Conservation (phyloP, 2,113 vertebrate genomes). For the Macrotis lagotis region DNA sequence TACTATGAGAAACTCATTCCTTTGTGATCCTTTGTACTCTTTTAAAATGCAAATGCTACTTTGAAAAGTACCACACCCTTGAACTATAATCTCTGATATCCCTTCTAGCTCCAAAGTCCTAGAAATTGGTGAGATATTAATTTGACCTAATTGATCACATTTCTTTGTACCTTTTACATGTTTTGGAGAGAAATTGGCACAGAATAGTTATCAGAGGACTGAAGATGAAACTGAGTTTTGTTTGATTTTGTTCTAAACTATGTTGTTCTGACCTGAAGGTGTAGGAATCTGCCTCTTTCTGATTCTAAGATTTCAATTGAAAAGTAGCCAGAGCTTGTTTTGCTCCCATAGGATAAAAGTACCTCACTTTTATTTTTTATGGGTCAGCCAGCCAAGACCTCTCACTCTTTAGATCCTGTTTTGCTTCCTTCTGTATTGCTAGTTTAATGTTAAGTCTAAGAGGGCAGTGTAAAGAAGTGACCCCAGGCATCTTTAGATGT, state of each 20-base stretch:
- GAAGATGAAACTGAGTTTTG: background rate
- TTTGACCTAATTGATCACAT: background rate
- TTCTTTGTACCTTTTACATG: background rate
- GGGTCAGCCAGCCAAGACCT: background rate
- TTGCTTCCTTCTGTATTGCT: background rate
- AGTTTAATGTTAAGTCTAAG: background rate
- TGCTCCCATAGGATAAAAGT: background rate
- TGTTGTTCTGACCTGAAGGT: background rate
- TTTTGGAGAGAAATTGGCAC: background rate
- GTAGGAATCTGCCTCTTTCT: background rate
- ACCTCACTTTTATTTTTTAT: background rate
- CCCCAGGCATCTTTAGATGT: background rate
- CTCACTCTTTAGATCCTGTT: background rate
- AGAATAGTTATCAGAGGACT: background rate
- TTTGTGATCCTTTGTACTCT: background rate
- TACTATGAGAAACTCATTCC: background rate
- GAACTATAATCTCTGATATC: background rate
- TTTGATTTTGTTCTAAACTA: background rate
- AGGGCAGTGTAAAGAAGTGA: background rate
- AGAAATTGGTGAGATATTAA: background rate
- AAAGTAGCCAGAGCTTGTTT: background rate
- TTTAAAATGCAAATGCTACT: background rate
- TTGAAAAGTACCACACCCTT: background rate
- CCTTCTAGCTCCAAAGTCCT: background rate
- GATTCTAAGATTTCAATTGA: background rate